phyloP scores from a whole-genome alignment of 1,140 invertebrate species.

The Zaprionus nigranus region DNA sequence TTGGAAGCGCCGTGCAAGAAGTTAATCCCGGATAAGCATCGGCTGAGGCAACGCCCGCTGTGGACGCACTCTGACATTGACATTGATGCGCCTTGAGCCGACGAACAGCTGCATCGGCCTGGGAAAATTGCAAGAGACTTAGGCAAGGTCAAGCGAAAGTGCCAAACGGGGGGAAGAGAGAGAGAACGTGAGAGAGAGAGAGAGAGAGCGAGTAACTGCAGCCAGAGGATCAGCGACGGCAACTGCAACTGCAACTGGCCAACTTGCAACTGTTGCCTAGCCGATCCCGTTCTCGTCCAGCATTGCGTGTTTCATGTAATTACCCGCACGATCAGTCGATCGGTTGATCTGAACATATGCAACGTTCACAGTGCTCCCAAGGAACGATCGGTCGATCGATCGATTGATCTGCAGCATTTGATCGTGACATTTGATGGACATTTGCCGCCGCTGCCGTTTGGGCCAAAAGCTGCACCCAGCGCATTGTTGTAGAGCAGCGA shows the following conservation, averaged over 20 bases:
- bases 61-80: constrained; percentile 57
- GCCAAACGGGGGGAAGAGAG: background rate
- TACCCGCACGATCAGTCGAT: constrained; percentile 40
- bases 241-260: constrained; percentile 18
- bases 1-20: constrained; percentile 57
- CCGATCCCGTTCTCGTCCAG: constrained; percentile 17
- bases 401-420: constrained; percentile 76
- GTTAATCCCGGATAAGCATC: constrained; percentile 73
- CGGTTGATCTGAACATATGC: constrained; percentile 2
- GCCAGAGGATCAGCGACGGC: constrained; percentile 11
- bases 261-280: constrained; percentile 27
- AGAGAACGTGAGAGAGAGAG: background rate
- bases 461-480: constrained; percentile 10
- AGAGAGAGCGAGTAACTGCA: background rate
- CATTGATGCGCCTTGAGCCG: constrained; percentile 43
- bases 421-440: constrained; percentile 80
- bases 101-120: constrained; percentile 38
- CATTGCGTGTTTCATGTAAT: constrained; percentile 71
- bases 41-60: constrained; percentile 69
- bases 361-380: background rate
- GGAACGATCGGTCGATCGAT: constrained; percentile 45
- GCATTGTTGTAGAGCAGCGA: constrained; percentile 22
- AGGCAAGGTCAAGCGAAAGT: constrained; percentile 70
- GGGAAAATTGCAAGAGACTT: constrained; percentile 49
- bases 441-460: constrained; percentile 76